phyloP scores from a whole-genome alignment of 2,888 invertebrate genomes.

The Melieria omissa region DNA sequence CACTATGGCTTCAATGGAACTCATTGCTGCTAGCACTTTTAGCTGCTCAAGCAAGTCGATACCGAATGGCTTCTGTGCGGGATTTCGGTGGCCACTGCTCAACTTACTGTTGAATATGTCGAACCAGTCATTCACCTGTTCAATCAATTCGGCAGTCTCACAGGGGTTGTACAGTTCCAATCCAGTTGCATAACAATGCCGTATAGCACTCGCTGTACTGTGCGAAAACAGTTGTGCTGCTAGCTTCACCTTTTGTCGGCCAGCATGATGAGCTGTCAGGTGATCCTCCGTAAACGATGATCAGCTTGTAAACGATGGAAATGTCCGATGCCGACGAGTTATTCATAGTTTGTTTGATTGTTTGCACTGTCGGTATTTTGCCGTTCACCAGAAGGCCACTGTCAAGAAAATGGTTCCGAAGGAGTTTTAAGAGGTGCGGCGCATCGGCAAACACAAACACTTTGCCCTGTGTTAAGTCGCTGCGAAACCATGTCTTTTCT shows the following conservation, averaged over 20 bases:
- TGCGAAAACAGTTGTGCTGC: slow-evolving; percentile 34
- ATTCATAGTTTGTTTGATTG: slow-evolving; percentile 24
- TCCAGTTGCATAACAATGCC: slow-evolving; percentile 9
- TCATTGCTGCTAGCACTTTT: slow-evolving; percentile 27
- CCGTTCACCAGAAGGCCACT: slow-evolving; percentile 37
- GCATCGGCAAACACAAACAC: too few species aligned
- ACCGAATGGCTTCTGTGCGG: slow-evolving; percentile 22
- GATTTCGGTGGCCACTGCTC: too few species aligned
- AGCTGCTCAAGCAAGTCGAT: not conserved
- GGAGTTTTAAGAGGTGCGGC: slow-evolving; percentile 40
- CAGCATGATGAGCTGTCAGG: too few species aligned
- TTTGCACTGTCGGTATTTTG: slow-evolving; percentile 9
- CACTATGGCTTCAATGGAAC: slow-evolving; percentile 13
- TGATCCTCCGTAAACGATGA: too few species aligned
- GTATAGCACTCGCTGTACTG: slow-evolving; percentile 27
- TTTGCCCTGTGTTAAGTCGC: too few species aligned
- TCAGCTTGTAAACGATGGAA: slow-evolving; percentile 27
- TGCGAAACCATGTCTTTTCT: too few species aligned
- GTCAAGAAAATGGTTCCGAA: slow-evolving; percentile 44
- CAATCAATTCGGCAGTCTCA: slow-evolving; percentile 28
- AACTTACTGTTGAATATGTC: slow-evolving; percentile 6
- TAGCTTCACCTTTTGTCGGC: slow-evolving; percentile 34
- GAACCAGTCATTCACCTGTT: slow-evolving; percentile 30
- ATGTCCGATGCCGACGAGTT: slow-evolving; percentile 12
- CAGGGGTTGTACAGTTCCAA: slow-evolving; percentile 12